Evolutionary conservation across 2,888 invertebrate species (phyloP), one percentile per base, ranked within the genome.

Genomic region (Busseola fusca): DNA sequence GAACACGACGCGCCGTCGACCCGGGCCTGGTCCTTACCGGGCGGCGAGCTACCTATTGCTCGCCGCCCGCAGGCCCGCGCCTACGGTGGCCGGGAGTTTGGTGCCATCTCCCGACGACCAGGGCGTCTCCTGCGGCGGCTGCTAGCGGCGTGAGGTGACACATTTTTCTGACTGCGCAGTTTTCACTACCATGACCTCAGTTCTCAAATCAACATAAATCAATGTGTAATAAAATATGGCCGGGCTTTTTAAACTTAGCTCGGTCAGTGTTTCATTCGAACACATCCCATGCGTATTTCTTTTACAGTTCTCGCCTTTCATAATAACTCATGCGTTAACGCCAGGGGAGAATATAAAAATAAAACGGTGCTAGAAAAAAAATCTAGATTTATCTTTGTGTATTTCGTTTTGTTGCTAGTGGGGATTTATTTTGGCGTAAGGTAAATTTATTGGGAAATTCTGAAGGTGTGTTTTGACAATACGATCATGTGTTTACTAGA

Each of bases 251-350:
- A 81, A 75, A 76, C 63, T 50, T 60, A 68, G 66, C 82, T 87
- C 88, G 90, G 90, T 89, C 89, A 92, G 83, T 87, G 83, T 87
- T 88, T 91, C 84, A 88, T 81, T 87, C 80, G 84, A 84, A 85
- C 84, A 84, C 72, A 82, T 74, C 64, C 78, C 83, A 80, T 88
- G 87, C 90, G 90, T 90, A 87, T 88, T 90, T 81, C 86, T 88
- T 88, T 88, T 87, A 89, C 83, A 87, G 83, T 56, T 81, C 81
- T 82, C 77, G 87, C 87, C 87, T 90, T 92, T 91, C 87, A 89
- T 83, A 87, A 69, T 86, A 87, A 89, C 80, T 87, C 91, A 89
- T 87, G 91, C 91, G 91, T 91, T 88, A 92, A 91, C 84, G 75
- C 85, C 84, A 78, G 80, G 79, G 87, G 89, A 87, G 89, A 90